Conservation (phyloP, 2,888 invertebrate genomes). For the Plebejus melissa region DNA sequence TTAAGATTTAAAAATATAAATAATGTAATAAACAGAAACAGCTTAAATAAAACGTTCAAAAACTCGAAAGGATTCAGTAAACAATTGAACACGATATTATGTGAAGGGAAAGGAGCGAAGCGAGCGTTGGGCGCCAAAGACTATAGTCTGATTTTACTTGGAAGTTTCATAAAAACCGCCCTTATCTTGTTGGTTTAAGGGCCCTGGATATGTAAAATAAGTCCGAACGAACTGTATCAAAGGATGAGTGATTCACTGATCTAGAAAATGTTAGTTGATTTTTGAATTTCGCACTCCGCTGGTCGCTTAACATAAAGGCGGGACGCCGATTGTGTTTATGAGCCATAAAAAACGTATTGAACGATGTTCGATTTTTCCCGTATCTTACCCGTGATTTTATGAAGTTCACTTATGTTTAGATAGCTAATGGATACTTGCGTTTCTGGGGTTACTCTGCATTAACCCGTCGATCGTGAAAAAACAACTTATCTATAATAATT, state of each 20-base stretch:
- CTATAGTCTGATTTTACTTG: constrained; percentile 36
- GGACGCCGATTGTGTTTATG: constrained; percentile 47
- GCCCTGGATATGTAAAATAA: not conserved
- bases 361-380: not conserved
- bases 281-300: constrained; percentile 73
- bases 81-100: constrained; percentile 69
- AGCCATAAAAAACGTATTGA: constrained; percentile 26
- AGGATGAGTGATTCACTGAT: constrained; percentile 63
- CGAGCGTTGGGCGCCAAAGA: constrained; percentile 54
- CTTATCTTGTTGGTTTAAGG: not conserved
- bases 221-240: constrained; percentile 39
- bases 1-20: too few relatives aligned
- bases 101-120: constrained; percentile 53
- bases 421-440: not conserved
- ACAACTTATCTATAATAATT: too few relatives aligned
- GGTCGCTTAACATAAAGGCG: constrained; percentile 59
- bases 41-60: not conserved
- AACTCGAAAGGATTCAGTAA: constrained; percentile 63
- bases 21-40: not conserved
- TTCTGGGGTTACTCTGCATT: too few relatives aligned
- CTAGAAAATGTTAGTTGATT: constrained; percentile 77
- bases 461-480: too few relatives aligned
- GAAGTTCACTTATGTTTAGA: not conserved
- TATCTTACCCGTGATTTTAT: not conserved
- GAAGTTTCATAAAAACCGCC: not conserved